These are phyloP conservation scores for Rhorus exstirpatorius DNA, from an alignment of 2,888 invertebrate genomes.

Conservation along the genomic window DNA sequence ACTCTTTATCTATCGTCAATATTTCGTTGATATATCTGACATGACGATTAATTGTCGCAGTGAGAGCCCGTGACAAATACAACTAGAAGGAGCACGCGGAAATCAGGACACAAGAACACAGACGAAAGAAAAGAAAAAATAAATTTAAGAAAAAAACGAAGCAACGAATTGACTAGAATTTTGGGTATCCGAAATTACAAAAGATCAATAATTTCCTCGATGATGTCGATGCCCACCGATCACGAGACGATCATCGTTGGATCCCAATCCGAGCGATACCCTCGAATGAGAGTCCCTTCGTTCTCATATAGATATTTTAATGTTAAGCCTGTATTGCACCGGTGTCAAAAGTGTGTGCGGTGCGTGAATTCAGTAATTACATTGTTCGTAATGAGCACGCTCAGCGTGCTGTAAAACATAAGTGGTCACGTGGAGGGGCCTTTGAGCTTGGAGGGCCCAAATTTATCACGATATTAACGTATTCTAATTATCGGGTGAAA, in stretches of 20 bases:
- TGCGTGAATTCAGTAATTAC: constrained; percentile 84
- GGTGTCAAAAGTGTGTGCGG: constrained; percentile 80
- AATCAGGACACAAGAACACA: constrained; percentile 20
- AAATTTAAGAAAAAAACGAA: constrained; percentile 22
- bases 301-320: constrained; percentile 55
- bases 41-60: constrained; percentile 84
- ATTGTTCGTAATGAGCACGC: constrained; percentile 81
- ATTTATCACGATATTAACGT: constrained; percentile 72
- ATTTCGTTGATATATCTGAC: constrained; percentile 28
- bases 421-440: constrained; percentile 23
- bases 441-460: constrained; percentile 46
- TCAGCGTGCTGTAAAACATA: constrained; percentile 71
- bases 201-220: not conserved
- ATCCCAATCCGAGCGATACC: too few relatives aligned
- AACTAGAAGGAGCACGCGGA: constrained; percentile 73
- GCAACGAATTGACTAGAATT: constrained; percentile 11
- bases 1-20: constrained; percentile 1
- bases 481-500: constrained; percentile 25
- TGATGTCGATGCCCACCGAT: too few relatives aligned
- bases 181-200: constrained; percentile 11
- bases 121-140: constrained; percentile 1
- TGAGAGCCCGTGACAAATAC: constrained; percentile 86
- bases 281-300: constrained; percentile 26
- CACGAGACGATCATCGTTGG: too few relatives aligned
- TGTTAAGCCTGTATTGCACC: constrained; percentile 81